Evolutionary conservation across 2,888 invertebrate species (phyloP).

Genomic region (Pachydiplax longipennis): DNA sequence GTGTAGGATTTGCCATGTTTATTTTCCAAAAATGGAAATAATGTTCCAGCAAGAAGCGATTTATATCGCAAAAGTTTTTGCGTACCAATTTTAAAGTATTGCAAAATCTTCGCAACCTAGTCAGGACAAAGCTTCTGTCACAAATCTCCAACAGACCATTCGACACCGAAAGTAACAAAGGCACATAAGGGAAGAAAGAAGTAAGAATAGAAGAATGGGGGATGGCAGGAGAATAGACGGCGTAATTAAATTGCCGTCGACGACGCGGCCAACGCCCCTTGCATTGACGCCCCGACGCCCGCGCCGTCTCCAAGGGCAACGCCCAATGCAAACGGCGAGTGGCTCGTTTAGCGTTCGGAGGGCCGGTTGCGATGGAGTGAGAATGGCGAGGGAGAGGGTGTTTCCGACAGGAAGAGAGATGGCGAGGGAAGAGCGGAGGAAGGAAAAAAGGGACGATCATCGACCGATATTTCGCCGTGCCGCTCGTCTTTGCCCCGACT

Average conservation of each 20-base stretch:
- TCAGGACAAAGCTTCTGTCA: too few relatives aligned
- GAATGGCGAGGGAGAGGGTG: background rate
- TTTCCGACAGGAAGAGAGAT: background rate
- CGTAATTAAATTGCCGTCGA: conserved; percentile 40
- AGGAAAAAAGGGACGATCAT: background rate
- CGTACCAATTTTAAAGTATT: too few relatives aligned
- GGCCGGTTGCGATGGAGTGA: background rate
- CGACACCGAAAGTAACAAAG: too few relatives aligned
- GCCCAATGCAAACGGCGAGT: conserved; percentile 30
- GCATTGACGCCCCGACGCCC: background rate
- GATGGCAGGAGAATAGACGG: background rate
- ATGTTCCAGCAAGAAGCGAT: too few relatives aligned
- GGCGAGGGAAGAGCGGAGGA: background rate
- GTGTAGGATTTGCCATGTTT: too few relatives aligned
- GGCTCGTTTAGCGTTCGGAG: background rate
- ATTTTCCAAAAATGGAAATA: too few relatives aligned
- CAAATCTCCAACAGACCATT: too few relatives aligned
- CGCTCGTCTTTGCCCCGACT: background rate
- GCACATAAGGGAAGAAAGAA: background rate
- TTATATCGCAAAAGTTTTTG: too few relatives aligned
- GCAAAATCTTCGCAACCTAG: too few relatives aligned
- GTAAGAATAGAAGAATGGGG: background rate
- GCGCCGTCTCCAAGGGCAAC: conserved; percentile 36
- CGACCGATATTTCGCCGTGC: background rate
- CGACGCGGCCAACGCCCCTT: conserved; percentile 23